Base-by-base conservation (phyloP, 2,797 vertebrate species). In the Enteromius afrohamiltoni region DNA sequence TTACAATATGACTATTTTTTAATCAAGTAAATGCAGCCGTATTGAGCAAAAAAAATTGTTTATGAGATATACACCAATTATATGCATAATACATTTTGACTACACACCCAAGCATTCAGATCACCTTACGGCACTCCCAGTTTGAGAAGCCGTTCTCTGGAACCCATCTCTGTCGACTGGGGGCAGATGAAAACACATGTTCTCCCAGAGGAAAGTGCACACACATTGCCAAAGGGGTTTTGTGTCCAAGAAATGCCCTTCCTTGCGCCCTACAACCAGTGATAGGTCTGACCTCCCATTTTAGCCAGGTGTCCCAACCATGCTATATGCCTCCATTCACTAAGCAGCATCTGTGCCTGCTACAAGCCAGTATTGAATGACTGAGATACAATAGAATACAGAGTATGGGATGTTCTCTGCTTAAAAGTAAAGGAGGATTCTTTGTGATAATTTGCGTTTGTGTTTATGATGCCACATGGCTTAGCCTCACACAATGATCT, bases 111-210 rank as follows among this genome's bases (percentile, higher is more conserved):
- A 8, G 29, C 26, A 77, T 16, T 3, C 6, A 8, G 58, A 42
- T 88, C 85, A 80, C 67, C 71, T 88, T 86, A 77, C 83, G 67
- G 82, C 64, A 45, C 85, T 80, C 40, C 70, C 60, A 79, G 81
- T 75, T 83, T 85, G 79, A 80, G 86, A 86, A 49, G 73, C 74
- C 29, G 58, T 70, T 79, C 69, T 89, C 79, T 85, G 71, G 73
- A 83, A 68, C 19, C 69, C 82, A 80, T 55, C 49, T 70, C 68
- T 83, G 67, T 70, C 77, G 71, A 37, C 47, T 64, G 86, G 80
- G 85, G 80, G 60, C 83, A 82, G 84, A 73, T 82, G 29, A 85
- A 78, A 85, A 87, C 87, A 84, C 86, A 84, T 88, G 71, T 88
- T 84, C 86, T 79, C 55, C 78, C 67, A 67, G 47, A 84, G 70